Base-by-base conservation (phyloP, 2,888 invertebrate species). In the Phorcus lineatus region DNA sequence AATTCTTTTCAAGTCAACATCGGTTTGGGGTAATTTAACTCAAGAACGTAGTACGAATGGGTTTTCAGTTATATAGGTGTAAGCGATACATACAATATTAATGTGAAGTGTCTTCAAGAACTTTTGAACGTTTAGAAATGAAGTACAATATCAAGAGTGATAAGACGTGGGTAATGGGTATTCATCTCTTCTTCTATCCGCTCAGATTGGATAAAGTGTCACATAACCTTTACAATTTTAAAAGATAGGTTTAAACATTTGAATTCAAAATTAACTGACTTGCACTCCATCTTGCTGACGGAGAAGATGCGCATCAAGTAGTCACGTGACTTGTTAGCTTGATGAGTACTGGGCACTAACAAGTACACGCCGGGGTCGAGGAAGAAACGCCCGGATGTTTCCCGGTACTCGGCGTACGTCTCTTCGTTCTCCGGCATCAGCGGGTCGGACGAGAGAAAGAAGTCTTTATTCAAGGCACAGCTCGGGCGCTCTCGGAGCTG, bases 361-460 rank as follows among this genome's bases (percentile, higher is more conserved):
- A 90, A 83, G 70, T 90, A 90, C 24, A 88, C 87, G 0, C 90
- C 90, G 7, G 90, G 90, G 28, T 88, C 87, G 13, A 90, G 85
- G 82, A 89, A 89, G 81, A 90, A 90, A 13, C 90, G 85, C 19
- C 89, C 89, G 24, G 89, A 86, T 3, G 89, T 89, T 66, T 90
- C 89, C 16, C 90, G 80, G 53, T 89, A 89, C 77, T 89, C 88
- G 1, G 88, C 89, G 47, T 90, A 90, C 0, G 89, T 89, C 76
- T 89, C 90, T 66, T 89, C 89, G 70, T 89, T 89, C 77, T 89
- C 89, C 19, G 90, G 89, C 90, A 89, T 89, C 7, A 90, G 80
- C 22, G 90, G 90, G 70, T 89, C 89, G 0, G 85, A 86, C 22
- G 84, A 84, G 67, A 88, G 88, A 75, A 89, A 90, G 77, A 89